These are phyloP conservation scores for Triplophysa bombifrons DNA, from an alignment of 2,797 vertebrate species.

Conservation along the genomic window DNA sequence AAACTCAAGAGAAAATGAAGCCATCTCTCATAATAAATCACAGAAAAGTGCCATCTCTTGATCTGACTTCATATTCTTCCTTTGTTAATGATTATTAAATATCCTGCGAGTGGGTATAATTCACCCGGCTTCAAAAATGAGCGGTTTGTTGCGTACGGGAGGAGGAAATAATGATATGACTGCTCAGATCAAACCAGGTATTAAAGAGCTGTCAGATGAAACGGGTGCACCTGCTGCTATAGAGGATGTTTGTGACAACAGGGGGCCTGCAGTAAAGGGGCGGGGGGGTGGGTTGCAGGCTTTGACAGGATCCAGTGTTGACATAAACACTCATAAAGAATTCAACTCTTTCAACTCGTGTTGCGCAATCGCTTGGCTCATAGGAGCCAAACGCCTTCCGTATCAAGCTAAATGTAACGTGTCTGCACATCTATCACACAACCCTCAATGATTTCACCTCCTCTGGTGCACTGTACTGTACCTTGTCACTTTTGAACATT, in stretches of 20 bases:
- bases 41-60: conserved; percentile 9
- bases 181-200: conserved; percentile 51
- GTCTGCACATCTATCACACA: conserved; percentile 46
- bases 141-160: conserved; percentile 36
- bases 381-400: conserved; percentile 18
- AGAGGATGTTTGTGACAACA: conserved; percentile 56
- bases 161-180: conserved; percentile 45
- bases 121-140: conserved; percentile 48
- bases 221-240: conserved; percentile 54
- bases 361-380: conserved; percentile 19
- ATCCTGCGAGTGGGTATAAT: conserved; percentile 6
- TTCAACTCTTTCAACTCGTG: conserved; percentile 46
- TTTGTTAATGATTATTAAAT: conserved; percentile 44
- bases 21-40: background rate
- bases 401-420: conserved; percentile 39
- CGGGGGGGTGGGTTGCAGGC: background rate
- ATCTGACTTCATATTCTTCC: conserved; percentile 21
- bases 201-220: conserved; percentile 62
- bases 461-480: background rate
- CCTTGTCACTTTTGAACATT: background rate
- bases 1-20: conserved; percentile 17
- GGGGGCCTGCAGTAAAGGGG: conserved; percentile 43
- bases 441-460: conserved; percentile 5
- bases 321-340: conserved; percentile 47
- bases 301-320: conserved; percentile 52